Conservation (phyloP, 2,797 vertebrate species). For the Darevskia mixta region DNA sequence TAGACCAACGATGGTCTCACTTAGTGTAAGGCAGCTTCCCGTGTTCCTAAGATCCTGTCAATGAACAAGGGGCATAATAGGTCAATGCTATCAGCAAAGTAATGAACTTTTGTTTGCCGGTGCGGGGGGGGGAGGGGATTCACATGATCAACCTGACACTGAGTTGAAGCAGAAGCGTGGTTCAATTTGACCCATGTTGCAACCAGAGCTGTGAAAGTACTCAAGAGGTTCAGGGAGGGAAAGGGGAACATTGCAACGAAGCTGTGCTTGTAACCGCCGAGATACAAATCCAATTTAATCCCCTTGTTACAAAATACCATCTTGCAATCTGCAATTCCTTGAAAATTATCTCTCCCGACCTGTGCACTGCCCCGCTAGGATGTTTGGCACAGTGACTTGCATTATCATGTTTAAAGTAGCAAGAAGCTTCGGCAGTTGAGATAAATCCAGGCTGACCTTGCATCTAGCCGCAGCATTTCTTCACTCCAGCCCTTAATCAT, state of each 20-base stretch:
- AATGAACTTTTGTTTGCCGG: neutral
- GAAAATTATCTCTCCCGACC: neutral
- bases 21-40: too few relatives aligned
- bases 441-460: constrained; percentile 50
- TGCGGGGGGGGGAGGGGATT: neutral
- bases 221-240: neutral
- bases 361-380: constrained; percentile 28
- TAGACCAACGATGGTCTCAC: too few relatives aligned
- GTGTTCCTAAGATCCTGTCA: too few relatives aligned
- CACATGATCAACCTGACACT: neutral
- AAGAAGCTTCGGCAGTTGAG: constrained; percentile 17
- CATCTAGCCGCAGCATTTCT: constrained; percentile 40
- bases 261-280: neutral
- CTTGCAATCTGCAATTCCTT: constrained; percentile 16
- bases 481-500: constrained; percentile 68
- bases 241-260: neutral
- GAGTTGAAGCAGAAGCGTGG: neutral
- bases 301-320: constrained; percentile 19
- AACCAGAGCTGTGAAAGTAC: neutral
- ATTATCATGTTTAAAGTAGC: constrained; percentile 50
- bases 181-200: neutral
- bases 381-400: constrained; percentile 45
- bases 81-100: neutral
- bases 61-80: neutral
- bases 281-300: constrained; percentile 27